Evolutionary conservation across 2,113 vertebrate species (phyloP), one percentile per base, ranked within the genome.

Genomic region (Heterocephalus glaber): DNA sequence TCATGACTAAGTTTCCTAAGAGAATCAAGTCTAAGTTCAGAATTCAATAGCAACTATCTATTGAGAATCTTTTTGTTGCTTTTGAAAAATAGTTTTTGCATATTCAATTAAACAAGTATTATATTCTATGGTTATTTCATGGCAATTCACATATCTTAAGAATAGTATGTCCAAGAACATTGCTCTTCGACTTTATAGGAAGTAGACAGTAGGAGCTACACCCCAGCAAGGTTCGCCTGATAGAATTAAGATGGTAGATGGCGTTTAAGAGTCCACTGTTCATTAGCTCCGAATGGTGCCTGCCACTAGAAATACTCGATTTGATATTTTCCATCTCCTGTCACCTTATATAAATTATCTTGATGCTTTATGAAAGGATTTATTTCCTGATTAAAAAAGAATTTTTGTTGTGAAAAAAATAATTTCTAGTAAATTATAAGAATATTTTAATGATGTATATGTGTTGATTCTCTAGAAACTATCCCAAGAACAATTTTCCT

Each of bases 381-480:
- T 30, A 80, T 70, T 94, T 89, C 6, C n/a, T 61, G 12, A 61
- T 77, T 88, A 12, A 13, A 56, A 41, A 83, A 90, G 1, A 60
- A 41, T 61, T 60, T 86, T 10, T 58, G 8, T 28, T 74, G 10
- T 83, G 35, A 92, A 87, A 24, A 90, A 20, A 79, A 74, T 92
- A 84, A 87, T 76, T 68, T 77, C 11, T 92, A 68, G 47, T 72
- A 89, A 83, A 49, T 77, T 72, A 60, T 72, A 85, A 87, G 24
- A 2, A 30, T 6, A 93, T 87, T 65, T 91, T 86, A 60, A 54
- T 96, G 13, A 66, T 10, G 12, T 80, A 41, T 35, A 3, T n/a
- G 77, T 89, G 5, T 58, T 79, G 16, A 76, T 63, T 94, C 24
- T 65, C 33, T 91, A 89, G 19, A n/a, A 92, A 93, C 41, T 90